Evolutionary conservation across 2,797 vertebrate species (phyloP).

Genomic region (Hypotaenidia philippensis): DNA sequence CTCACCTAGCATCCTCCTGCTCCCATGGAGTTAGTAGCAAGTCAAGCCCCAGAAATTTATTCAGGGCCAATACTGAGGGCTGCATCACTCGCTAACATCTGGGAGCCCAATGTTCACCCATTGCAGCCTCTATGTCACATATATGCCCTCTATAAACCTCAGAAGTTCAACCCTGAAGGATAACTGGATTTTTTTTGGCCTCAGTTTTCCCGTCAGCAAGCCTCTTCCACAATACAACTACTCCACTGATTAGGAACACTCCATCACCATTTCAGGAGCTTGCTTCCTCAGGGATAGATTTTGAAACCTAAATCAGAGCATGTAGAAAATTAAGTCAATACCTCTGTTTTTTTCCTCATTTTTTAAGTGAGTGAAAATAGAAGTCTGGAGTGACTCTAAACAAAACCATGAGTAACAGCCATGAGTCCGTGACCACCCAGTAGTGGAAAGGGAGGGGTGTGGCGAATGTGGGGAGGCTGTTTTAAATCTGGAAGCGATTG

Average conservation of each 20-base stretch:
- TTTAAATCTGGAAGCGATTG: conserved; percentile 58
- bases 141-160: neutral
- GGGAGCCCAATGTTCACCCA: neutral
- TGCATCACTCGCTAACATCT: neutral
- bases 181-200: accelerated
- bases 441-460: neutral
- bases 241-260: neutral
- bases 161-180: neutral
- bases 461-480: neutral
- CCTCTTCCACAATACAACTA: neutral
- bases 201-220: neutral
- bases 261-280: neutral
- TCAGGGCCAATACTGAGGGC: neutral
- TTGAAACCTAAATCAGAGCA: neutral
- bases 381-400: conserved; percentile 49
- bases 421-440: conserved; percentile 50
- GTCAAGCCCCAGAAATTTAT: neutral
- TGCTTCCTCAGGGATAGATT: neutral
- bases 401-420: conserved; percentile 28
- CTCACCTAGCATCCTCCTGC: neutral
- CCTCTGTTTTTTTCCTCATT: conserved; percentile 39
- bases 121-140: neutral
- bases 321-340: conserved; percentile 50
- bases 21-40: neutral
- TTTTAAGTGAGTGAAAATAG: conserved; percentile 63